Base-by-base conservation (phyloP, 2,888 invertebrate species). In the Acleris sparsana region DNA sequence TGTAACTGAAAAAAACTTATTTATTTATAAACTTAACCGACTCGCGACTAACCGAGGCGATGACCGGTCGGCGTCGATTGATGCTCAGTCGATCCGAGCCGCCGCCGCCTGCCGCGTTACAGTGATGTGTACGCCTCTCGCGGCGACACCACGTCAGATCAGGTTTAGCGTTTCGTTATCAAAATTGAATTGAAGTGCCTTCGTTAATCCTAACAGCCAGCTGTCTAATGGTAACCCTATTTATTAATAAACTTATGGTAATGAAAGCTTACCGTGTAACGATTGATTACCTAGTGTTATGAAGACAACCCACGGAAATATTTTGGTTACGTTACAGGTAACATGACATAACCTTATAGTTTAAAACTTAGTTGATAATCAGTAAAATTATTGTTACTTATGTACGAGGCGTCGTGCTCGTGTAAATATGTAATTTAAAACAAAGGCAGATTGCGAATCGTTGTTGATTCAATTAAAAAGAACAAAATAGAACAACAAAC, bases 1-100 rank as follows among this genome's bases (percentile, higher is more conserved):
- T 92, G 87, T 92, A 92, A 92, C 88, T 87, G 80, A 85, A 85
- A 76, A n/a, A 88, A 89, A 90, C 87, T 88, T 91, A 89, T 89
- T 88, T 91, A 89, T 88, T 85, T 88, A 86, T 87, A 84, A 88
- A 86, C 85, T 87, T 76, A 81, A 86, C 87, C 53, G 73, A 64
- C 74, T 73, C 70, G 58, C 73, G 68, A 68, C 68, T 73, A 74
- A 70, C 67, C 69, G 75, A 76, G 75, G 72, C 74, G 72, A 76
- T 76, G 74, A 72, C 71, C 71, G 71, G 56, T 48, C 68, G 68
- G 53, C 56, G 46, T 33, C 57, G 62, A 70, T 62, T 70, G 46
- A 39, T 55, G 63, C 64, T 22, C 29, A 53, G 60, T 56, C 61
- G 61, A 52, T 44, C 51, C 56, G 44, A 55, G 46, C 61, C 46